A percentile compares a stretch with the other conserved stretches of the same genome.
phyloP scores from a whole-genome alignment of 2,113 vertebrate species.

The Tenebrosternarchus preto region DNA sequence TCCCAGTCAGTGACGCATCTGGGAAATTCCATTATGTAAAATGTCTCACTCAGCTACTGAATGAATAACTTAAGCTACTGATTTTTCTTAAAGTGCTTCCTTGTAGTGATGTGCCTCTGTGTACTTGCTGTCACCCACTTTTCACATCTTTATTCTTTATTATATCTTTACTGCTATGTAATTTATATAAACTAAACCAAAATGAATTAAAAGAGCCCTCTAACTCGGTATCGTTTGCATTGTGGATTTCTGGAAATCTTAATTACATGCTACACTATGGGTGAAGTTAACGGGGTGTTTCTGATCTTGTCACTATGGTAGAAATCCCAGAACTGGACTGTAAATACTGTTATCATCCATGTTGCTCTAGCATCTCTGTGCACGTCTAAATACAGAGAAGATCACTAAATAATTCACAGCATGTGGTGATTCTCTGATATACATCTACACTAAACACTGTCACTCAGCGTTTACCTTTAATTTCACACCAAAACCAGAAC shows the following conservation, averaged over 20 bases:
- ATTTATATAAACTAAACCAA: background rate
- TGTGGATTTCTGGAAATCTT: background rate
- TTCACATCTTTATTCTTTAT: too few relatives aligned
- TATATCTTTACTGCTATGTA: background rate
- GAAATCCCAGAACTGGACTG: background rate
- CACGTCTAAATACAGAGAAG: constrained; percentile 52
- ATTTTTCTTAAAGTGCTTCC: background rate
- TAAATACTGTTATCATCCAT: constrained; percentile 20
- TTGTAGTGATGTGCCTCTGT: constrained; percentile 21
- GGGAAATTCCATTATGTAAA: constrained; percentile 66
- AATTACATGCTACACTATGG: background rate
- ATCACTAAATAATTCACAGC: too few relatives aligned
- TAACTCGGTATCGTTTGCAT: background rate
- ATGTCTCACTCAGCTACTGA: constrained; percentile 64
- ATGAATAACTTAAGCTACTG: constrained; percentile 49
- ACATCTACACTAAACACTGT: too few relatives aligned
- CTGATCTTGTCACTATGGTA: background rate
- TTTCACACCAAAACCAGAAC: too few relatives aligned
- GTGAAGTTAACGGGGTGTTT: background rate
- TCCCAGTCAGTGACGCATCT: constrained; percentile 69
- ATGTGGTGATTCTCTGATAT: too few relatives aligned
- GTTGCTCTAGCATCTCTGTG: constrained; percentile 39
- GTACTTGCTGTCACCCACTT: background rate
- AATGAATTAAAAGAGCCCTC: background rate
- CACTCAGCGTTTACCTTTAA: too few relatives aligned